phyloP scores from a whole-genome alignment of 2,888 invertebrate genomes.

The Mongoloraphidia duomilia region DNA sequence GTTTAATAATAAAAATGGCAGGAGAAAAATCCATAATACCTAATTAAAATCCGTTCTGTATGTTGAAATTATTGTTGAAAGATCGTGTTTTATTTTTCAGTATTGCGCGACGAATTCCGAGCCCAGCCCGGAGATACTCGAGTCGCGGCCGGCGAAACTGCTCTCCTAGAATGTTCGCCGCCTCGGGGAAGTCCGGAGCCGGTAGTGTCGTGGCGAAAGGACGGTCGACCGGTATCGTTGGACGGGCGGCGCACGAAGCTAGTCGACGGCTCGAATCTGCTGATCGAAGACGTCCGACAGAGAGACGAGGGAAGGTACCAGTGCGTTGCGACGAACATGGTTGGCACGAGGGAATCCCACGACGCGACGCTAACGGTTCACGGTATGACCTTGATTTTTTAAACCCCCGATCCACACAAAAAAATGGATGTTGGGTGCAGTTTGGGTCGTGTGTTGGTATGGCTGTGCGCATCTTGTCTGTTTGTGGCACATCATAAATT shows the following conservation, averaged over 20 bases:
- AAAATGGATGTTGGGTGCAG: neutral
- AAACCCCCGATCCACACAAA: neutral
- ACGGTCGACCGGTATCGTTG: slow-evolving; percentile 35
- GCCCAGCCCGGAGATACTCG: slow-evolving; percentile 78
- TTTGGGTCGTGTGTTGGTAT: too few species aligned
- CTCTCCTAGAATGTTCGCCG: slow-evolving; percentile 80
- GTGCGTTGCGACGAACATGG: slow-evolving; percentile 84
- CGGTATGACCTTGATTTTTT: slow-evolving; percentile 34
- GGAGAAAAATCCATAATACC: too few species aligned
- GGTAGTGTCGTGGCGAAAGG: slow-evolving; percentile 79
- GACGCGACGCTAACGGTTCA: slow-evolving; percentile 75
- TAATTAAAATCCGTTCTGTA: too few species aligned
- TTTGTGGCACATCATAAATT: too few species aligned
- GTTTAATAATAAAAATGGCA: too few species aligned
- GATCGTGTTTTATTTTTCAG: slow-evolving; percentile 41
- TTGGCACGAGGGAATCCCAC: slow-evolving; percentile 71
- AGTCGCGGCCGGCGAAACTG: slow-evolving; percentile 85
- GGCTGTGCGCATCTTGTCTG: too few species aligned
- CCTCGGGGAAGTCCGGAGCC: slow-evolving; percentile 96
- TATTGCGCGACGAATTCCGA: slow-evolving; percentile 90
- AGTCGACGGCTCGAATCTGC: slow-evolving; percentile 69
- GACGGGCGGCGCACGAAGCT: slow-evolving; percentile 38
- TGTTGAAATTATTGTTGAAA: too few species aligned
- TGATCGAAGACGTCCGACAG: slow-evolving; percentile 77
- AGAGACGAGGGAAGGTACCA: slow-evolving; percentile 84